A percentile compares a stretch with the other conserved stretches of the same genome.
Evolutionary conservation across 2,888 invertebrate genomes (phyloP).

Genomic region (Troglohyphantes excavatus): DNA sequence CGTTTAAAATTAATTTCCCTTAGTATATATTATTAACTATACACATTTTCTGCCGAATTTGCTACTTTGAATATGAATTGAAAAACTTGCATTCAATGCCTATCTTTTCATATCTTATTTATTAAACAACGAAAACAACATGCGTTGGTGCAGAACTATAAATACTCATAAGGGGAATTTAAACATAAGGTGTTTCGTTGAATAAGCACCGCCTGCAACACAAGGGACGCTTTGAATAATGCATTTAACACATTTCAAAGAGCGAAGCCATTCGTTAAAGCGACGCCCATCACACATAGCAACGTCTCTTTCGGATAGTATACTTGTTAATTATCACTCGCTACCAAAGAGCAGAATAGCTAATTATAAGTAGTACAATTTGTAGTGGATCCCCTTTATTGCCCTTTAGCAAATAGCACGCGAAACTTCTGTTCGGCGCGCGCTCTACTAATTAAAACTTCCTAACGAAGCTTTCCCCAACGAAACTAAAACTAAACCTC

Average conservation of each 20-base stretch:
- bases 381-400: conserved; percentile 69
- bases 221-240: conserved; percentile 40
- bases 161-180: no score
- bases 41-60: no score
- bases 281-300: neutral
- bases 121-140: no score
- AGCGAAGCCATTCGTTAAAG: conserved; percentile 15
- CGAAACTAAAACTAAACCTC: conserved; percentile 74
- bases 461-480: conserved; percentile 67
- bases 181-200: no score
- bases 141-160: no score
- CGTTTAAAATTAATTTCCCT: no score
- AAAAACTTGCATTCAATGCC: no score
- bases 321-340: conserved; percentile 58
- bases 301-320: neutral
- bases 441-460: conserved; percentile 75
- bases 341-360: conserved; percentile 18
- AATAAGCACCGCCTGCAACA: no score
- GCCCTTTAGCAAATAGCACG: conserved; percentile 67
- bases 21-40: no score
- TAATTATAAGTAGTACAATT: conserved; percentile 64
- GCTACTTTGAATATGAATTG: no score
- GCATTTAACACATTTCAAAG: conserved; percentile 40
- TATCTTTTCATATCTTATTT: no score
- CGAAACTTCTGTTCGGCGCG: conserved; percentile 30